Evolutionary conservation across 64 coral and sea anemone genomes (phyloP).

Genomic region (Montipora foliosa): DNA sequence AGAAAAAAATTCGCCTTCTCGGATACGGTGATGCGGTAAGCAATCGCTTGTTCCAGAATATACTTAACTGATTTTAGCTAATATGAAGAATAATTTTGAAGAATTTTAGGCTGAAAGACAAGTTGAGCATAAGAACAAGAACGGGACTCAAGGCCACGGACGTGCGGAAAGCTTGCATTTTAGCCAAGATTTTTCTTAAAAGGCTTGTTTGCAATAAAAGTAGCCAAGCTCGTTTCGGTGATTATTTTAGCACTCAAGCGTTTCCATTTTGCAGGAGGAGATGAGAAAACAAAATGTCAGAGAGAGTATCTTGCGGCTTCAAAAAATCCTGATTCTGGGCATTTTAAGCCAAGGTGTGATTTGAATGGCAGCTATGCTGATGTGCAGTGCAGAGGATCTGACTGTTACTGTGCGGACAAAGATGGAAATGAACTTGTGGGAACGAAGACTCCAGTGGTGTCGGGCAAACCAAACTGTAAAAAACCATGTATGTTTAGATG

Average conservation of each 20-base stretch:
- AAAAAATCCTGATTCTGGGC: slow-evolving; percentile 11
- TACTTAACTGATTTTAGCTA: too few species aligned
- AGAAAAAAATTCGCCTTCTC: not conserved
- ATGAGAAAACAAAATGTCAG: slow-evolving; percentile 62
- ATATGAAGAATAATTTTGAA: too few species aligned
- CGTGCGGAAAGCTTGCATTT: too few species aligned
- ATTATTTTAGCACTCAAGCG: not conserved
- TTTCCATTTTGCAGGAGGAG: not conserved
- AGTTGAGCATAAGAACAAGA: too few species aligned
- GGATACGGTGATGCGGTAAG: too few species aligned
- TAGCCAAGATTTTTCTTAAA: too few species aligned
- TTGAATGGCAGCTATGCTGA: slow-evolving; percentile 70
- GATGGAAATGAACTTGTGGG: slow-evolving; percentile 67
- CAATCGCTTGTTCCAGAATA: too few species aligned
- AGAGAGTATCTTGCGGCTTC: slow-evolving; percentile 18
- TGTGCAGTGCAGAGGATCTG: slow-evolving; percentile 75
- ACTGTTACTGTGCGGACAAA: slow-evolving; percentile 80
- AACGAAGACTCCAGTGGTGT: slow-evolving; percentile 44
- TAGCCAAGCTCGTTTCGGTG: not conserved
- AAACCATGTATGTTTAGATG: not conserved
- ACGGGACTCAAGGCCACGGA: too few species aligned
- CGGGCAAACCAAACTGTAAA: slow-evolving; percentile 19
- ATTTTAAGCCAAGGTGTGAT: slow-evolving; percentile 64
- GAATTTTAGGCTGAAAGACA: too few species aligned
- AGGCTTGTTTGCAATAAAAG: too few species aligned